A percentile compares a stretch with the other conserved stretches of the same genome.
Evolutionary conservation across 2,888 invertebrate species (phyloP).

Genomic region (Noctua janthe): DNA sequence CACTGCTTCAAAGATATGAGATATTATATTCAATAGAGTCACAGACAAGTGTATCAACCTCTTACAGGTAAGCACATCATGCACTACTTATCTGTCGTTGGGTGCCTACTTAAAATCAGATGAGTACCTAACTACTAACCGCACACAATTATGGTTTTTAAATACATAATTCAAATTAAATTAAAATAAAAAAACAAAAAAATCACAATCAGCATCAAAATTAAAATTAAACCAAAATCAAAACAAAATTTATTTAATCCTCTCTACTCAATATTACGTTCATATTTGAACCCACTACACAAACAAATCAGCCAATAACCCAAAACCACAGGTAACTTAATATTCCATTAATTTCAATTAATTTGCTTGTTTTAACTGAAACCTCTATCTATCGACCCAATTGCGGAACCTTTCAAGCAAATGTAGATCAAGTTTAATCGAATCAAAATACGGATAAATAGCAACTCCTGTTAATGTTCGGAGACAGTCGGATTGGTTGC

Average conservation of each 20-base stretch:
- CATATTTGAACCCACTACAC: conserved; percentile 15
- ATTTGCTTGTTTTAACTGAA: conserved; percentile 46
- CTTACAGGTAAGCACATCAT: too few species aligned
- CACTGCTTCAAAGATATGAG: too few species aligned
- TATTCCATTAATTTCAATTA: conserved; percentile 50
- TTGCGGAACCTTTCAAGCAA: conserved; percentile 45
- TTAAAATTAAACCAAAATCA: too few species aligned
- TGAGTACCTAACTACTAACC: too few species aligned
- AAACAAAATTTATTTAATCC: background rate
- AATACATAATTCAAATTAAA: too few species aligned
- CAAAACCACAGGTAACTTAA: conserved; percentile 37
- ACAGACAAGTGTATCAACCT: too few species aligned
- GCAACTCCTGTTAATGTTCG: conserved; percentile 21
- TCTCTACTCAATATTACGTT: background rate
- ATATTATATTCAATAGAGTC: too few species aligned
- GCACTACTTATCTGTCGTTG: too few species aligned
- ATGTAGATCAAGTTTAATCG: conserved; percentile 61
- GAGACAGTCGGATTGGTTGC: conserved; percentile 27
- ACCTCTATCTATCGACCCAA: conserved; percentile 40
- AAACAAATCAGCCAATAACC: conserved; percentile 26
- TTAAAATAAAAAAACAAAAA: too few species aligned
- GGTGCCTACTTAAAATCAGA: too few species aligned
- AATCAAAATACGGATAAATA: conserved; percentile 59
- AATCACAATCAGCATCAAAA: too few species aligned
- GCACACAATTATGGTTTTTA: too few species aligned